phyloP scores from a whole-genome alignment of 2,888 invertebrate species.

The Sacculina carcini region DNA sequence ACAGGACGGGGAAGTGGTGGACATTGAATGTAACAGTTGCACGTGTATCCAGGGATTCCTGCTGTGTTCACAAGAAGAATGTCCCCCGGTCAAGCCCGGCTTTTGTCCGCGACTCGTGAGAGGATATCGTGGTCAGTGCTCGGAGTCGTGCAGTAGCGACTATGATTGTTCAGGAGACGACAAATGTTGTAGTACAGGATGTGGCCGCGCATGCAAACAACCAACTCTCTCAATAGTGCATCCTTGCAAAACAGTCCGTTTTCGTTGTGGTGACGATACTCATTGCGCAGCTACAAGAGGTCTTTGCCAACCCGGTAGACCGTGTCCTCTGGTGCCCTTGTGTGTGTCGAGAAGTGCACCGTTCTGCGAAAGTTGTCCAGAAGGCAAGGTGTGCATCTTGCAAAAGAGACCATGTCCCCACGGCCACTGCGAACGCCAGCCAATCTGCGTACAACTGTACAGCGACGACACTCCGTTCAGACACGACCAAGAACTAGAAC shows the following conservation, averaged over 20 bases:
- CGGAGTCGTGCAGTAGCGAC: neutral
- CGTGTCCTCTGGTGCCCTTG: neutral
- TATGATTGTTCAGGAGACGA: neutral
- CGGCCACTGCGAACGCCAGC: neutral
- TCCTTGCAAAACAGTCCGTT: neutral
- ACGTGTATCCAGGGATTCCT: slow-evolving; percentile 2
- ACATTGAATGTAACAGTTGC: slow-evolving; percentile 1
- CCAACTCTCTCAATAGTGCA: neutral
- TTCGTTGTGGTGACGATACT: neutral
- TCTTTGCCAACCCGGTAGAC: neutral
- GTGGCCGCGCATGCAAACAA: neutral
- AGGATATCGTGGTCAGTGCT: neutral
- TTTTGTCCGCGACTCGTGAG: neutral
- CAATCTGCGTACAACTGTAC: neutral
- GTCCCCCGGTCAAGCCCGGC: neutral
- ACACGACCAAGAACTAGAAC: neutral
- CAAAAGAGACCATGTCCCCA: neutral
- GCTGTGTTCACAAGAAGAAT: neutral
- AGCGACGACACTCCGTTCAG: neutral
- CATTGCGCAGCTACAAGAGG: neutral
- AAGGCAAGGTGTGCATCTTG: neutral
- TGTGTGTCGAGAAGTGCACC: neutral
- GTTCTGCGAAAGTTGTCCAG: neutral
- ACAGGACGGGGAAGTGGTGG: neutral
- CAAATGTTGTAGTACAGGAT: neutral